These are phyloP conservation scores for Bubo bubo DNA, from an alignment of 2,113 vertebrate species.

Conservation along the genomic window DNA sequence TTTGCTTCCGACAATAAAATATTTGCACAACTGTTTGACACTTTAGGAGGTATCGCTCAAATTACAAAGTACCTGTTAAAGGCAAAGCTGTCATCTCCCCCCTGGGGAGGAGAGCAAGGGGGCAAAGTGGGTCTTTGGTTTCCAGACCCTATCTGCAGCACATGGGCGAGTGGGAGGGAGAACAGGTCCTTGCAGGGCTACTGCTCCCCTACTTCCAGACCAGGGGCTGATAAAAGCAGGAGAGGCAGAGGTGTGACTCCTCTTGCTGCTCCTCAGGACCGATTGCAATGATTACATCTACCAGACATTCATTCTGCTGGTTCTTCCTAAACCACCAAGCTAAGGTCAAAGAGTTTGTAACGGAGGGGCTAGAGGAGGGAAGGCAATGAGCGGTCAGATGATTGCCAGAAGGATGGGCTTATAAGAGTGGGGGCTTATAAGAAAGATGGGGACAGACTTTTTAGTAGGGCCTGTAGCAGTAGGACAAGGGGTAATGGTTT, in stretches of 20 bases:
- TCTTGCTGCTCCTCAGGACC: neutral
- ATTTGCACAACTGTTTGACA: neutral
- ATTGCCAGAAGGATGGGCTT: neutral
- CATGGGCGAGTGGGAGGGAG: neutral
- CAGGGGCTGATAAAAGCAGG: neutral
- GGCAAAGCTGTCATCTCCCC: neutral
- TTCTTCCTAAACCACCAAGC: neutral
- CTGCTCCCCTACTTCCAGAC: neutral
- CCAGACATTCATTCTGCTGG: neutral
- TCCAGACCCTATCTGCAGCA: neutral
- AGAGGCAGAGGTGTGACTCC: neutral
- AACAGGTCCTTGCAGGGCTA: rapidly evolving
- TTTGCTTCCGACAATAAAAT: neutral
- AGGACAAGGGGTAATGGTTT: neutral
- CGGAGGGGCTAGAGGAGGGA: neutral
- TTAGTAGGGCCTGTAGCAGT: neutral
- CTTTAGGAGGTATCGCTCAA: neutral
- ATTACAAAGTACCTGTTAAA: neutral
- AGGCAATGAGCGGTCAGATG: rapidly evolving
- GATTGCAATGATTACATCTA: neutral
- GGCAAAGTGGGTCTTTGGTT: neutral
- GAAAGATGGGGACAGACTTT: neutral
- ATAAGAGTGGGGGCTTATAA: neutral
- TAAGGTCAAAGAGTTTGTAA: neutral
- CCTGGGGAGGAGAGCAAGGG: neutral